Percentiles rank a stretch among this genome's conserved stretches.
phyloP scores from a whole-genome alignment of 2,888 invertebrate species.

The Tachina fera region DNA sequence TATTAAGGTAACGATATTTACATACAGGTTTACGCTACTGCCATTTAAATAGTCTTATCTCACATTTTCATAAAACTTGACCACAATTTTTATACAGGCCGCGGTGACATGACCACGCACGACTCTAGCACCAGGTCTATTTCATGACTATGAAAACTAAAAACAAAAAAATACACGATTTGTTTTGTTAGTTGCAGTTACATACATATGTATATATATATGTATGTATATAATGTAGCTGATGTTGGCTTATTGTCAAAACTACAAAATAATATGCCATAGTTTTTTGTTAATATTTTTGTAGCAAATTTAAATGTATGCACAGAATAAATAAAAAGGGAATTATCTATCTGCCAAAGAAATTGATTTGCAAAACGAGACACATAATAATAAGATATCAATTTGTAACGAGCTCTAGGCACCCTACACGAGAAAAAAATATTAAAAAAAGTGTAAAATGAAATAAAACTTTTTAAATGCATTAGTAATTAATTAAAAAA shows the following conservation, averaged over 20 bases:
- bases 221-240: neutral
- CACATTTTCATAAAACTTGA: constrained; percentile 56
- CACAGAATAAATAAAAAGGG: constrained; percentile 5
- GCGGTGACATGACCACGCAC: constrained; percentile 63
- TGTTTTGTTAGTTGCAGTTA: neutral
- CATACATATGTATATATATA: no score
- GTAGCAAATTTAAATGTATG: constrained; percentile 53
- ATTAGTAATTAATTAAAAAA: neutral
- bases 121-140: constrained; percentile 58
- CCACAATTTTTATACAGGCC: constrained; percentile 50
- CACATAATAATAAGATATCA: constrained; percentile 6
- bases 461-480: no score
- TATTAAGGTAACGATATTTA: no score
- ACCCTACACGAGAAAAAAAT: constrained; percentile 5
- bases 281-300: constrained; percentile 42
- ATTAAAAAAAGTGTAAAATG: no score
- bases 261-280: constrained; percentile 15
- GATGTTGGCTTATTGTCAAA: constrained; percentile 19
- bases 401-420: neutral
- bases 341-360: constrained; percentile 26
- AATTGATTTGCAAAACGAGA: constrained; percentile 32
- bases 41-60: neutral
- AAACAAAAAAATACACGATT: constrained; percentile 39
- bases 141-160: constrained; percentile 42
- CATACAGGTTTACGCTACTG: constrained; percentile 23